These are phyloP conservation scores for Papilio machaon DNA, from an alignment of 1,140 invertebrate genomes.

Conservation along the genomic window DNA sequence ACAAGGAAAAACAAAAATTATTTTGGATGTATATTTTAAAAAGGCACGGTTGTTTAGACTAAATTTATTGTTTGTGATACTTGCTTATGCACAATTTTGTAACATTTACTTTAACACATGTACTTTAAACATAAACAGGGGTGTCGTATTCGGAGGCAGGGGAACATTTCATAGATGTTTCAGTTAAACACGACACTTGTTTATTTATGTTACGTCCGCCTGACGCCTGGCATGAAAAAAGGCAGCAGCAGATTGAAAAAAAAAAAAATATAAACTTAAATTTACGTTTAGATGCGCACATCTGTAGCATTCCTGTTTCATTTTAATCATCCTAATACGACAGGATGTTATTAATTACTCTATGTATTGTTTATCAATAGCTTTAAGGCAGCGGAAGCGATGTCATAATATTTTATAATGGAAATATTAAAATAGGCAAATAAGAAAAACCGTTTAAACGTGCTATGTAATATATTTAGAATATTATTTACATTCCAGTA, in stretches of 20 bases:
- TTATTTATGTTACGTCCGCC: conserved; percentile 19
- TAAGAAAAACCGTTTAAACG: not conserved
- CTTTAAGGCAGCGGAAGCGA: not conserved
- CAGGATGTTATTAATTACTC: not conserved
- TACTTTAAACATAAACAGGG: conserved; percentile 21
- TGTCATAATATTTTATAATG: not conserved
- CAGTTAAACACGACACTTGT: conserved; percentile 20
- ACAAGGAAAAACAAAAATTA: not conserved
- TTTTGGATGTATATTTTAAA: not conserved
- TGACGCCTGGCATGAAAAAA: conserved; percentile 21
- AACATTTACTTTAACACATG: not conserved
- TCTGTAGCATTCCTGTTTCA: not conserved
- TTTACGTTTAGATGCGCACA: not conserved
- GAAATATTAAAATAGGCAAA: not conserved
- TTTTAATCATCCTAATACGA: conserved; percentile 4
- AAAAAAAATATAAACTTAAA: not conserved
- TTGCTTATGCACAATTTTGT: not conserved
- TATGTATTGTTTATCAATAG: not conserved
- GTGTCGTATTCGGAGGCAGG: not conserved
- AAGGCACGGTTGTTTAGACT: conserved; percentile 9
- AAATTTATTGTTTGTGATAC: not conserved
- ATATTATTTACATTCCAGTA: not conserved
- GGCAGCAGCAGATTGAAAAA: conserved; percentile 4
- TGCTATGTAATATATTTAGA: too few species aligned
- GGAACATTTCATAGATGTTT: conserved; percentile 12